Conservation (phyloP, 2,113 vertebrate genomes). For the Pelecanus crispus region DNA sequence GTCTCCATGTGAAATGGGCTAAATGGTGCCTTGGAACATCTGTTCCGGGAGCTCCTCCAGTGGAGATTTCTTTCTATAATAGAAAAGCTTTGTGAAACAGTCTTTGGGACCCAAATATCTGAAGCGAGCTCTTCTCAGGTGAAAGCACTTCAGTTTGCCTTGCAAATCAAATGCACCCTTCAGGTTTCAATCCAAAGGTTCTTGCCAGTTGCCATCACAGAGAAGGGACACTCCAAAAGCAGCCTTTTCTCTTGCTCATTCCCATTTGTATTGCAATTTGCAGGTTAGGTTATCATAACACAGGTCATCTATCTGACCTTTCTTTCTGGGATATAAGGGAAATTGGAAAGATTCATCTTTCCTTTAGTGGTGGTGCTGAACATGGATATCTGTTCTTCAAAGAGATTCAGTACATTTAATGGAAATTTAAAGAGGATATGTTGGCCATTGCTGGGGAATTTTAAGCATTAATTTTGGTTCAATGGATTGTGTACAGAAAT, state of each 20-base stretch:
- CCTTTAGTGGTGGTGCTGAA: not conserved
- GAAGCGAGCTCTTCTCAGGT: not conserved
- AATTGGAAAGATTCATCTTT: not conserved
- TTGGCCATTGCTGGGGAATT: not conserved
- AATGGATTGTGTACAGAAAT: not conserved
- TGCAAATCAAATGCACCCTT: not conserved
- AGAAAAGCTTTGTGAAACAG: not conserved
- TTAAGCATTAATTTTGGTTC: not conserved
- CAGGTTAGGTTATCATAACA: not conserved
- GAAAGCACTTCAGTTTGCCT: not conserved
- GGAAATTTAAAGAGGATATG: not conserved
- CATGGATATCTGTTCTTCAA: not conserved
- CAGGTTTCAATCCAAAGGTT: not conserved
- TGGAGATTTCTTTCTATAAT: not conserved
- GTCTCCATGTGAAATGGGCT: not conserved
- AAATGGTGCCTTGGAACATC: not conserved
- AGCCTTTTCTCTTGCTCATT: not conserved
- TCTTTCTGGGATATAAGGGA: not conserved
- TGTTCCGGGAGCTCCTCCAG: not conserved
- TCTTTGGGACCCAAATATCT: not conserved
- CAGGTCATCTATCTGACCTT: not conserved
- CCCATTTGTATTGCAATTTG: not conserved
- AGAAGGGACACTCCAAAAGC: not conserved
- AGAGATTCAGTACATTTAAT: not conserved
- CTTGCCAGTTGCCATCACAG: not conserved